Evolutionary conservation across 2,113 vertebrate species (phyloP).

Genomic region (Python bivittatus): DNA sequence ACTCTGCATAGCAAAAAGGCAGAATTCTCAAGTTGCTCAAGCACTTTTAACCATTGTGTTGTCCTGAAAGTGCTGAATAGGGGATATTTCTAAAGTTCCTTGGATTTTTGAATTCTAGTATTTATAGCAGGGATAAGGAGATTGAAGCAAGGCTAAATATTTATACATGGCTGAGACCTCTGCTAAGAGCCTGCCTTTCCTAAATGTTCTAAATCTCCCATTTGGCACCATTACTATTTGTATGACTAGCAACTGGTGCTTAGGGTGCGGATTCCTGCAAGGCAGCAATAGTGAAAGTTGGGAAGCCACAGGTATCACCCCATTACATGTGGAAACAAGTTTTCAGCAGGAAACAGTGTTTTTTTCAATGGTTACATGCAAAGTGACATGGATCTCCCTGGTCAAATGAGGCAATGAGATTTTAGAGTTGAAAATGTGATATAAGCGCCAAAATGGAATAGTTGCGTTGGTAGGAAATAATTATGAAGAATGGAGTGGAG

Average conservation of each 20-base stretch:
- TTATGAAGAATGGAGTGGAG: not conserved
- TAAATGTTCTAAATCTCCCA: not conserved
- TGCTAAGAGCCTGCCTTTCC: too few species aligned
- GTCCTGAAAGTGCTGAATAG: not conserved
- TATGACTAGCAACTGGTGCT: too few species aligned
- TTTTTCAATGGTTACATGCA: too few species aligned
- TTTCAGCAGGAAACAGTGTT: too few species aligned
- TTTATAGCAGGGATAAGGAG: not conserved
- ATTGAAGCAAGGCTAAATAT: not conserved
- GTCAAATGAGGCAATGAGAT: not conserved
- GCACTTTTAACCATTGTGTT: not conserved
- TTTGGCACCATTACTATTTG: too few species aligned
- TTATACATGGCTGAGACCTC: not conserved
- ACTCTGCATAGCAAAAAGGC: not conserved
- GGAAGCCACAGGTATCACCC: too few species aligned
- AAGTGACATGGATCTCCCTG: not conserved
- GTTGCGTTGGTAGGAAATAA: not conserved
- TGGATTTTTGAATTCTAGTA: not conserved
- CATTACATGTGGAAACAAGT: too few species aligned
- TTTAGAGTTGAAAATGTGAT: not conserved
- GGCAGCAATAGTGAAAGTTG: too few species aligned
- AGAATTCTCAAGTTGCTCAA: not conserved
- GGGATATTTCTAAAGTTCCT: not conserved
- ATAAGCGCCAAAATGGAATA: not conserved
- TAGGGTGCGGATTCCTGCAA: too few species aligned